Base-by-base conservation (phyloP, 1,140 invertebrate genomes). In the Limonius californicus region DNA sequence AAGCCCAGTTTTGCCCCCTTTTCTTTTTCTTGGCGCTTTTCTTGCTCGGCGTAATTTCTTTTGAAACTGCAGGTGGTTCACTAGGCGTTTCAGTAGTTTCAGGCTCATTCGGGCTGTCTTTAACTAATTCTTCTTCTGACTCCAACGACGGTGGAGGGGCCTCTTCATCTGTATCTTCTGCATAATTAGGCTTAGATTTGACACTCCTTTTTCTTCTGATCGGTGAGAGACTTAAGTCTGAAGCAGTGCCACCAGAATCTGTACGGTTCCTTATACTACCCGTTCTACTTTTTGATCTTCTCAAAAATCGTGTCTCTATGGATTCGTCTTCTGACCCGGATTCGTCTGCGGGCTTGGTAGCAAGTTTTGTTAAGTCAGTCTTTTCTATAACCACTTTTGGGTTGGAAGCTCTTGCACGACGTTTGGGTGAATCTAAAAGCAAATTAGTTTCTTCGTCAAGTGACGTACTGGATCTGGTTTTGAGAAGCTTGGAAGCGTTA, bases 1-100 rank as follows among this genome's bases (percentile, higher is more conserved):
- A 50, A 2, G 68, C 66, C 70, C 70, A 71, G 14, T 53, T 63
- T n/a, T 45, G 16, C 1, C 16, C 35, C 57, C 50, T 16, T 54
- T 54, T 45, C 27, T 64, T 64, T 35, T 60, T 55, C 18, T 64
- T 58, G 11, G 23, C 23, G 21, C 18, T 12, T 9, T 56, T 53
- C 42, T 23, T 42, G 2, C 21, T 39, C 7, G 23, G 23, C 9
- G 23, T 27, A 3, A 27, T 9, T 27, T 27, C 23, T 27, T 27
- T 27, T 27, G 3, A 16, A 23, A 3, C 19, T 20, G 16, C 2
- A 15, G 8, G 45, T 50, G 16, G 16, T 15, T 8, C 7, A 20
- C 6, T 19, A 12, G 50, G 20, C 2, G 16, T 54, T 3, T 3
- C 2, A 3, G 16, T 54, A 16, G 23, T 4, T 4, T 4, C 9